Evolutionary conservation across 2,888 invertebrate genomes (phyloP).

Genomic region (Callosobruchus maculatus): DNA sequence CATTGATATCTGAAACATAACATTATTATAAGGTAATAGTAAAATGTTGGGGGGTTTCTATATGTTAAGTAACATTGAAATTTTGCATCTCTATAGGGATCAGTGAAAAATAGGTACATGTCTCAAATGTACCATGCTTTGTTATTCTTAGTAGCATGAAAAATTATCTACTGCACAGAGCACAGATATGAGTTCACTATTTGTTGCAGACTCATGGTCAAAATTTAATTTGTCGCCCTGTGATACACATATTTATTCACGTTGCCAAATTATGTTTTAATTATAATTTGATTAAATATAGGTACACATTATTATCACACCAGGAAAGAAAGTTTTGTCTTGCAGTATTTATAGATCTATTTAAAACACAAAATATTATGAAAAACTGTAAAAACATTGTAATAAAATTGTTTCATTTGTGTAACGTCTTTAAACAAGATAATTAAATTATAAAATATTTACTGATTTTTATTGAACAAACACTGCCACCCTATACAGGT

Average conservation of each 20-base stretch:
- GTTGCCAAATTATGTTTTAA: neutral
- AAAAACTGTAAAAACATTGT: neutral
- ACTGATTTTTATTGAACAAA: neutral
- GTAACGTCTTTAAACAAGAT: neutral
- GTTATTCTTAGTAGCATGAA: neutral
- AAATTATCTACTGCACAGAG: no score
- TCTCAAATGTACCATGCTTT: neutral
- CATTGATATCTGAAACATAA: neutral
- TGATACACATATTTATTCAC: neutral
- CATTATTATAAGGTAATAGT: no score
- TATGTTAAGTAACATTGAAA: neutral
- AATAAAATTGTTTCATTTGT: neutral
- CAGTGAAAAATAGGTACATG: neutral
- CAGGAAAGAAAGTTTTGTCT: neutral
- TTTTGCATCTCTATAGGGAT: neutral
- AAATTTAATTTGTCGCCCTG: neutral
- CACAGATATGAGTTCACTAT: neutral
- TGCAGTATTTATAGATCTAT: neutral
- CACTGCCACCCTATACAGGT: neutral
- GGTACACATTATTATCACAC: neutral
- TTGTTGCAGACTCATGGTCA: neutral
- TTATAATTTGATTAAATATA: neutral
- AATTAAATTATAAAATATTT: neutral
- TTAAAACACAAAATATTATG: neutral
- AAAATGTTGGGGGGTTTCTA: no score